A percentile compares a stretch with the other conserved stretches of the same genome.
phyloP scores from a whole-genome alignment of 2,113 vertebrate species.

The Colius striatus region DNA sequence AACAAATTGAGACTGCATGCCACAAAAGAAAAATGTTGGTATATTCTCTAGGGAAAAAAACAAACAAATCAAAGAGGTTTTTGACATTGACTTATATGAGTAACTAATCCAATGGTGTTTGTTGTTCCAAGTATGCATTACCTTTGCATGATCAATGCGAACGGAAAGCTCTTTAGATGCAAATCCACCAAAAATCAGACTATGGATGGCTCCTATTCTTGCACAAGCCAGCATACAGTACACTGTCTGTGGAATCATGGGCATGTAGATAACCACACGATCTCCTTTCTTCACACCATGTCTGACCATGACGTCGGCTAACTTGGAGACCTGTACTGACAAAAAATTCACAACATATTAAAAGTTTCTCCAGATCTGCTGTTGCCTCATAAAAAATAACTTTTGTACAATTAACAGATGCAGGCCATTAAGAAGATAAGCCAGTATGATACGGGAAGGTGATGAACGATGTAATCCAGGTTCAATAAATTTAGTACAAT shows the following conservation, averaged over 20 bases:
- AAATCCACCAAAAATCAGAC: slow-evolving; percentile 97
- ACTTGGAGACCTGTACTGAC: slow-evolving; percentile 85
- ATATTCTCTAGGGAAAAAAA: neutral
- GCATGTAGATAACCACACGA: slow-evolving; percentile 97
- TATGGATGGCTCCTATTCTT: slow-evolving; percentile 93
- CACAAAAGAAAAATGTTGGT: neutral
- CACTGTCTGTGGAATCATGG: slow-evolving; percentile 96
- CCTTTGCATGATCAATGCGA: slow-evolving; percentile 94
- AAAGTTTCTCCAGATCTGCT: neutral
- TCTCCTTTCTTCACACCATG: slow-evolving; percentile 89
- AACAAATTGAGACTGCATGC: neutral
- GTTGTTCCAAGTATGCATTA: slow-evolving; percentile 24
- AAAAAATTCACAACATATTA: slow-evolving; percentile 7
- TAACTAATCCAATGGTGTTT: neutral
- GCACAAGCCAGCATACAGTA: slow-evolving; percentile 95
- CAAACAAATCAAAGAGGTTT: neutral
- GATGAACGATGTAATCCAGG: neutral
- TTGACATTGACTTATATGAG: neutral
- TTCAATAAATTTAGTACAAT: neutral
- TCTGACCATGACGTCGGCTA: slow-evolving; percentile 89
- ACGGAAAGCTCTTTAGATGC: slow-evolving; percentile 92
- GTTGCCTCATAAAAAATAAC: neutral
- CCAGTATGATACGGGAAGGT: neutral
- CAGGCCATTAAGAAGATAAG: neutral
- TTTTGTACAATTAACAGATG: neutral